phyloP scores from a whole-genome alignment of 2,888 invertebrate species.

The Danaus chrysippus region DNA sequence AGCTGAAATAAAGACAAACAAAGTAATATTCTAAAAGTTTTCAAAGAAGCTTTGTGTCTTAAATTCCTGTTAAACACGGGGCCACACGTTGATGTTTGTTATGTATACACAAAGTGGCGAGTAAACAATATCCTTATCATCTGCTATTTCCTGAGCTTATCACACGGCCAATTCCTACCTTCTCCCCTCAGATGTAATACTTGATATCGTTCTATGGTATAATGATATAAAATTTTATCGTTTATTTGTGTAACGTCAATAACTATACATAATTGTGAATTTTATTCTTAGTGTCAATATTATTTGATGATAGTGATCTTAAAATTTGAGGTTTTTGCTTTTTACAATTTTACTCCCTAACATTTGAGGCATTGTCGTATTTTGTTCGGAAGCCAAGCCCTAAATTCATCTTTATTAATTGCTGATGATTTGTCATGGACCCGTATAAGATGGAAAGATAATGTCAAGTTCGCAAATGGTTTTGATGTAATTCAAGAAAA shows the following conservation, averaged over 20 bases:
- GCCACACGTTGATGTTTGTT: conserved; percentile 22
- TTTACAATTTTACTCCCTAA: no score
- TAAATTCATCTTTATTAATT: no score
- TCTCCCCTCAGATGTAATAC: background rate
- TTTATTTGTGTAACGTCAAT: conserved; percentile 1
- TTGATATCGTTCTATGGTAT: conserved; percentile 4
- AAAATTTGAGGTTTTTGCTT: no score
- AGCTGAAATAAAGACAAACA: background rate
- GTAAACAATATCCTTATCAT: conserved; percentile 22
- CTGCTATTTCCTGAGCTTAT: conserved; percentile 23
- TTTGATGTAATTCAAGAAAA: no score
- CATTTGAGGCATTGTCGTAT: no score
- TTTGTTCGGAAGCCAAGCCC: no score
- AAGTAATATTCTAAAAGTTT: background rate
- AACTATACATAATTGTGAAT: background rate
- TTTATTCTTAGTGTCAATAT: background rate
- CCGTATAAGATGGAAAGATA: no score
- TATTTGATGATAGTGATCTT: no score
- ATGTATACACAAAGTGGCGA: conserved; percentile 16
- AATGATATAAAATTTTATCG: conserved; percentile 5
- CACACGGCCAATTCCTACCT: conserved; percentile 8
- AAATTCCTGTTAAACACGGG: conserved; percentile 2
- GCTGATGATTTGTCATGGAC: no score
- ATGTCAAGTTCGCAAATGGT: no score
- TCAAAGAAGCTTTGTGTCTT: conserved; percentile 3